A percentile compares a stretch with the other conserved stretches of the same genome.
phyloP scores from a whole-genome alignment of 1,140 invertebrate species.

The Campoletis sonorensis region DNA sequence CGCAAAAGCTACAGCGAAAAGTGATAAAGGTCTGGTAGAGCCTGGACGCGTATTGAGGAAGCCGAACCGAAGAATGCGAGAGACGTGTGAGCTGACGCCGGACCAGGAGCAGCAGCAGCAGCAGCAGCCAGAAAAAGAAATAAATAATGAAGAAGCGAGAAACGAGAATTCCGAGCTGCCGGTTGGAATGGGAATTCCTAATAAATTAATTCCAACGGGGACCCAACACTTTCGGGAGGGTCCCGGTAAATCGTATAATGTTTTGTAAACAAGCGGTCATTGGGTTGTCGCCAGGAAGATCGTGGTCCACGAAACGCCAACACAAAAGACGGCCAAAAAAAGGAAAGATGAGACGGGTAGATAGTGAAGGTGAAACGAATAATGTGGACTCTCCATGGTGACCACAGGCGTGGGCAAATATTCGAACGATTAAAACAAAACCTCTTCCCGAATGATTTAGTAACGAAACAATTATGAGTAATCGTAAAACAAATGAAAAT shows the following conservation, averaged over 20 bases:
- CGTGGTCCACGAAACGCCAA: conserved; percentile 26
- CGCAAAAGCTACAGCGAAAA: conserved; percentile 18
- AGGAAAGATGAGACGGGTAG: conserved; percentile 39
- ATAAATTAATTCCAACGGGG: conserved; percentile 44
- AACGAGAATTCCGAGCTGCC: conserved; percentile 28
- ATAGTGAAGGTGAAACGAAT: conserved; percentile 29
- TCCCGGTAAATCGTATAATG: conserved; percentile 61
- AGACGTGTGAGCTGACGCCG: conserved; percentile 14
- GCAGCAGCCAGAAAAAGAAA: conserved; percentile 24
- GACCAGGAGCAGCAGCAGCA: neutral
- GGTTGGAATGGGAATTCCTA: conserved; percentile 34
- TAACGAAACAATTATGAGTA: neutral
- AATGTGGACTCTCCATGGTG: neutral
- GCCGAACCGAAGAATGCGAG: conserved; percentile 40
- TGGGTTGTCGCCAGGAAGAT: conserved; percentile 50
- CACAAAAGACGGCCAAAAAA: neutral
- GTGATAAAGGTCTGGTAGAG: conserved; percentile 38
- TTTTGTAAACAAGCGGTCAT: conserved; percentile 65
- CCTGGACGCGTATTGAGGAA: conserved; percentile 39
- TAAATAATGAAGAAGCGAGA: conserved; percentile 28
- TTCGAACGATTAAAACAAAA: neutral
- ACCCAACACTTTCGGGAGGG: conserved; percentile 49
- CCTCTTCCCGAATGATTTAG: neutral
- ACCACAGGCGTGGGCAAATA: conserved; percentile 6
- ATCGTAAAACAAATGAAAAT: conserved; percentile 1